Evolutionary conservation across 2,888 invertebrate species (phyloP), one percentile per base, ranked within the genome.

Genomic region (Spisula solida): DNA sequence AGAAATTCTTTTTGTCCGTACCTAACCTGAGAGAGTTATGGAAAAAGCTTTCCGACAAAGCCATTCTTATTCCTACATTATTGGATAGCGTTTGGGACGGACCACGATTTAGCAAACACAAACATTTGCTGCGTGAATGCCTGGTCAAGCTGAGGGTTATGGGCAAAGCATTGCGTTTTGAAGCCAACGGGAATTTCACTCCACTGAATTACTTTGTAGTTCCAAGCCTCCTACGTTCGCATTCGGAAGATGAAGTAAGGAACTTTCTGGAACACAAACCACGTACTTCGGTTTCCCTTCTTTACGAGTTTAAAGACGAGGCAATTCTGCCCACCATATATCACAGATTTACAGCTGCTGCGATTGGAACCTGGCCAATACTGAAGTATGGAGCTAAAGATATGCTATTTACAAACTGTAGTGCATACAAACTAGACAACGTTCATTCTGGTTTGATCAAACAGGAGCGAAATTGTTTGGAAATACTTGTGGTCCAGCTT

Each of bases 401-500:
- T n/a, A 47, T 86, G 29, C 14, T 89, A 10, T 89, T 60, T 48
- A 48, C 70, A n/a, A 47, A 83, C 25, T 25, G 47, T 12, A 78
- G 89, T 56, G 56, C 47, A 16, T 82, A 83, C 51, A 34, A 79
- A 81, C 75, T 89, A 12, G 80, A 86, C 47, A 66, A n/a, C 20
- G 48, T 83, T 10, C 89, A 89, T 84, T 70, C 81, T 29, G 89
- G 86, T 29, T 83, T 82, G n/a, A 80, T 86, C 0, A 80, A 82
- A 78, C 48, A 51, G 78, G 29, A 41, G 31, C 10, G 41, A 1
- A 51, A 78, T 20, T 18, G 47, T 34, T 75, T 84, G n/a, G 84
- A 84, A 84, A 29, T 84, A n/a, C 29, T 47, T n/a, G 84, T 84
- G 48, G 78, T 78, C 8, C 51, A 78, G 18, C 84, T 84, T 10